These are phyloP conservation scores for Diaphora mendica DNA, from an alignment of 2,888 invertebrate species.

Conservation along the genomic window DNA sequence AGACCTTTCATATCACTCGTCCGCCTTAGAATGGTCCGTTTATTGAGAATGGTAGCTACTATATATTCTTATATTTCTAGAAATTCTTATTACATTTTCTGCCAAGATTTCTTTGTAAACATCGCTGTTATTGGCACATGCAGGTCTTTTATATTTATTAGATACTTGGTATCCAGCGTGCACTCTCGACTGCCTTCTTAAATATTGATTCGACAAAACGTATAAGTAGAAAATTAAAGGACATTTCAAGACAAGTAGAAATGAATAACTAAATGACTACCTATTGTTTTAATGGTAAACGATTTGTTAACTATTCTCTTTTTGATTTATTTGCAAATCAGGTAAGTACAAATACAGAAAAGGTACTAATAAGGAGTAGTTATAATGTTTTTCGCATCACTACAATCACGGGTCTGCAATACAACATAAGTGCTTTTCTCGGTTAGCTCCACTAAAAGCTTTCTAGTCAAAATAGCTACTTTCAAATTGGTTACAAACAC, in stretches of 20 bases:
- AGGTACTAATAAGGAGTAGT: background rate
- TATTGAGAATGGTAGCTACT: background rate
- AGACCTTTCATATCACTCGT: background rate
- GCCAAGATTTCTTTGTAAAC: background rate
- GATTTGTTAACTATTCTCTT: background rate
- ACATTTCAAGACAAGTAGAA: no score
- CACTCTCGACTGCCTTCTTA: background rate
- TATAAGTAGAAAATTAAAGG: background rate
- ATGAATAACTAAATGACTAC: no score
- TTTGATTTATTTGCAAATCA: background rate
- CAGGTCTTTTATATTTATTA: slow-evolving; percentile 6
- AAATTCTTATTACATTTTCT: slow-evolving; percentile 7
- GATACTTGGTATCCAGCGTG: background rate
- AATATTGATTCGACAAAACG: background rate
- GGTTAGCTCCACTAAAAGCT: background rate
- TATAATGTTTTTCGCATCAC: background rate
- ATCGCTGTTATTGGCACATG: background rate
- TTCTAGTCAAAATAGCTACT: background rate
- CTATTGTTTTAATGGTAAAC: background rate
- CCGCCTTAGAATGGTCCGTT: background rate
- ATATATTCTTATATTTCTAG: background rate
- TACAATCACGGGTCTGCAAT: background rate
- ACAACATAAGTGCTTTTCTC: background rate
- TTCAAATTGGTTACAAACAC: background rate
- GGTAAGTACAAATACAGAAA: background rate